These are phyloP conservation scores for Harpagifer antarcticus DNA, from an alignment of 2,797 vertebrate genomes.

Conservation along the genomic window DNA sequence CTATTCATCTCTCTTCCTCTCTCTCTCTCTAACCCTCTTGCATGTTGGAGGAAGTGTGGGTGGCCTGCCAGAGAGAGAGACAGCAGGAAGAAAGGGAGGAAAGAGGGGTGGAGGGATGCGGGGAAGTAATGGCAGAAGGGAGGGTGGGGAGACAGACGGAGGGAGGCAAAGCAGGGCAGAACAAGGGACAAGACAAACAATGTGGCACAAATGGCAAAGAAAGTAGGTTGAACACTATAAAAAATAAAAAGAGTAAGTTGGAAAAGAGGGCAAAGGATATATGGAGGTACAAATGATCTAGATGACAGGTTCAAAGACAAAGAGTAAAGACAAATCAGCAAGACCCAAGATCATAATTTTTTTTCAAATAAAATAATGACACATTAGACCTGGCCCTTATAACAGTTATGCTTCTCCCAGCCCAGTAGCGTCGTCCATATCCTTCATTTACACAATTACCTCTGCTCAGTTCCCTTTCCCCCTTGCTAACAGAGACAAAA, in stretches of 20 bases:
- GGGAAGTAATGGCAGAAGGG: slow-evolving; percentile 56
- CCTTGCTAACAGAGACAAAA: slow-evolving; percentile 55
- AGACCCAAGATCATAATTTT: neutral
- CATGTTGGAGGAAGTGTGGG: slow-evolving; percentile 71
- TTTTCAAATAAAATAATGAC: neutral
- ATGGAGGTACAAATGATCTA: slow-evolving; percentile 14
- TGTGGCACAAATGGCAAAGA: slow-evolving; percentile 47
- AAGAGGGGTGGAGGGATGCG: slow-evolving; percentile 46
- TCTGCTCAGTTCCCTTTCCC: slow-evolving; percentile 26
- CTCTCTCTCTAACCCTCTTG: slow-evolving; percentile 40
- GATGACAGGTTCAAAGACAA: slow-evolving; percentile 30
- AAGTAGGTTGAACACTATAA: slow-evolving; percentile 45
- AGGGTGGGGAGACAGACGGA: slow-evolving; percentile 53
- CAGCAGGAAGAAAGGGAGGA: slow-evolving; percentile 44
- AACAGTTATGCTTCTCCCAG: slow-evolving; percentile 16
- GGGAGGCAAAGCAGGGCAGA: slow-evolving; percentile 51
- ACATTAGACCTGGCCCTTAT: neutral
- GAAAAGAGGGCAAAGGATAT: slow-evolving; percentile 16
- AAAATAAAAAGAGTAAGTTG: slow-evolving; percentile 20
- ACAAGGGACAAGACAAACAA: slow-evolving; percentile 52
- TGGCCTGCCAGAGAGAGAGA: slow-evolving; percentile 57
- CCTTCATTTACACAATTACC: slow-evolving; percentile 44
- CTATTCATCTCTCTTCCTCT: slow-evolving; percentile 19
- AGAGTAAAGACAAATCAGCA: neutral
- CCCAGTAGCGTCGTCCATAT: slow-evolving; percentile 14